phyloP scores from a whole-genome alignment of 2,113 vertebrate species.

The Ageneiosus marmoratus region DNA sequence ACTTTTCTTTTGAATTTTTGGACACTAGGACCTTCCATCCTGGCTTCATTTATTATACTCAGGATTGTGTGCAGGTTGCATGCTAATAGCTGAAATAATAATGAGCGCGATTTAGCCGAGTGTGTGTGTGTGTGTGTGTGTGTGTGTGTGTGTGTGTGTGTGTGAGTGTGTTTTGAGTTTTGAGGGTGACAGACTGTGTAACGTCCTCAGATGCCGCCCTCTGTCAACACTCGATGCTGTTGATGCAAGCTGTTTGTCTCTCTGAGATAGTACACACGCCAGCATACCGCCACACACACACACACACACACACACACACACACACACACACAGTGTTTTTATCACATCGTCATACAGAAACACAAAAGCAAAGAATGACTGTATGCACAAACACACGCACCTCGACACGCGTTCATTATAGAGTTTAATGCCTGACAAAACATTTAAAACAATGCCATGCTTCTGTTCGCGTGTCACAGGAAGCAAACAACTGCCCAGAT shows the following conservation, averaged over 20 bases:
- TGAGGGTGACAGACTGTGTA: slow-evolving; percentile 30
- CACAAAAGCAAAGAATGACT: not conserved
- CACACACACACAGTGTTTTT: slow-evolving; percentile 21
- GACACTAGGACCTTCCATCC: not conserved
- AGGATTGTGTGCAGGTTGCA: slow-evolving; percentile 8
- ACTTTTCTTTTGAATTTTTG: too few species aligned
- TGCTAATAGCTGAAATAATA: slow-evolving; percentile 6
- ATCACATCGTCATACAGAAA: not conserved
- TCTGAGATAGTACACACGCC: slow-evolving; percentile 25
- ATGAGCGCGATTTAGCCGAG: not conserved
- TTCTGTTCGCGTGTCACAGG: slow-evolving; percentile 11
- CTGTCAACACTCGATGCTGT: slow-evolving; percentile 36
- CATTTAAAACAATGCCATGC: not conserved
- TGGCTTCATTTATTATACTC: not conserved
- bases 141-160: slow-evolving; percentile 11
- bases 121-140: slow-evolving; percentile 7
- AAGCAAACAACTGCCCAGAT: not conserved
- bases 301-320: slow-evolving; percentile 6
- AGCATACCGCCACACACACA: slow-evolving; percentile 24
- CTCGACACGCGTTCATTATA: slow-evolving; percentile 2
- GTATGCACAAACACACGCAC: slow-evolving; percentile 1
- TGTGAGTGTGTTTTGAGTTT: slow-evolving; percentile 18
- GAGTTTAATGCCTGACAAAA: not conserved
- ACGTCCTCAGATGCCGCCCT: slow-evolving; percentile 37
- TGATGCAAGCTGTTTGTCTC: slow-evolving; percentile 45